Conservation (phyloP, 2,888 invertebrate species). For the Nebria brevicollis region DNA sequence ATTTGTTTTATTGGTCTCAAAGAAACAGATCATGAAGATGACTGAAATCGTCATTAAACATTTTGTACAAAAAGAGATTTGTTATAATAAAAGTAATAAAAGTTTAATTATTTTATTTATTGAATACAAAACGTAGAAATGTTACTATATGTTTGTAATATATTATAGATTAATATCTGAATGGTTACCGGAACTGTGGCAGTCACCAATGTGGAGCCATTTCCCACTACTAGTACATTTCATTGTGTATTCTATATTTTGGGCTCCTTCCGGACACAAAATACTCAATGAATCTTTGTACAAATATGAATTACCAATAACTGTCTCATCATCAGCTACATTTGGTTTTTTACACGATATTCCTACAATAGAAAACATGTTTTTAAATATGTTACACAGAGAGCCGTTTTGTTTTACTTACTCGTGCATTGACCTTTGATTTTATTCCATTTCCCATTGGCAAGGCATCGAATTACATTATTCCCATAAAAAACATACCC, state of each 20-base stretch:
- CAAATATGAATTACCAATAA: constrained; percentile 65
- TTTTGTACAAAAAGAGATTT: no score
- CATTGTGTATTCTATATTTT: constrained; percentile 51
- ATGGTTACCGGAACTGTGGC: background rate
- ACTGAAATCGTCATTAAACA: no score
- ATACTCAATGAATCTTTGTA: constrained; percentile 63
- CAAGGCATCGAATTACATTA: constrained; percentile 61
- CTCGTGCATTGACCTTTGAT: constrained; percentile 65
- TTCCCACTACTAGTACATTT: constrained; percentile 56
- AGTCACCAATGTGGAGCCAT: constrained; percentile 55
- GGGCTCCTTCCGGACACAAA: constrained; percentile 56
- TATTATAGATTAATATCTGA: background rate
- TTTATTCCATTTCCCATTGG: constrained; percentile 65
- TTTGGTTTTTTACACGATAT: constrained; percentile 66
- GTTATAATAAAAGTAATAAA: no score
- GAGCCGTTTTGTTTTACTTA: constrained; percentile 54
- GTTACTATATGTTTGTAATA: background rate
- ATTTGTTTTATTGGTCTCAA: background rate
- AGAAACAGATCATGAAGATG: background rate
- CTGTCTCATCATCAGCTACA: constrained; percentile 58
- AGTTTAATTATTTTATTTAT: background rate
- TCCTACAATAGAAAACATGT: constrained; percentile 55
- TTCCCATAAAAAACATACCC: constrained; percentile 64
- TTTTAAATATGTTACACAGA: background rate
- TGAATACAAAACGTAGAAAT: background rate